These are phyloP conservation scores for Leucania comma DNA, from an alignment of 2,888 invertebrate species.

Conservation along the genomic window DNA sequence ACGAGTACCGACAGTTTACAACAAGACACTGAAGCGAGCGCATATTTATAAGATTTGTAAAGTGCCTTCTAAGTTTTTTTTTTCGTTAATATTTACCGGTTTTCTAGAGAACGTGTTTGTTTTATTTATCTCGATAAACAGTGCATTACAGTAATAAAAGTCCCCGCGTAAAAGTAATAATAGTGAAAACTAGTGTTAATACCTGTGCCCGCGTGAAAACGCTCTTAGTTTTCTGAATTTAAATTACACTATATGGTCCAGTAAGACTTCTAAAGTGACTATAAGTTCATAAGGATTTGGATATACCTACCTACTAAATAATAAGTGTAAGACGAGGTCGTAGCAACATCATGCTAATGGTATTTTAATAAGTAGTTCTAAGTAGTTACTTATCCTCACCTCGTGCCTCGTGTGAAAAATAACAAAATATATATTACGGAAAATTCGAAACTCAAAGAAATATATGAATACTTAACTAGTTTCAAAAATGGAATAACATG, in stretches of 20 bases:
- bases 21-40: constrained; percentile 73
- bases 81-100: constrained; percentile 33
- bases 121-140: constrained; percentile 26
- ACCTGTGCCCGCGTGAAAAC: neutral
- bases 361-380: neutral
- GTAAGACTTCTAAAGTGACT: neutral
- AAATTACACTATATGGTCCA: constrained; percentile 1
- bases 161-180: neutral
- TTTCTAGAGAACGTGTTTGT: constrained; percentile 34
- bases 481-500: neutral
- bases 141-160: constrained; percentile 45
- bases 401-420: neutral
- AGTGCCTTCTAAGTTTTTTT: constrained; percentile 43
- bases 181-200: neutral
- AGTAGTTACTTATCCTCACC: too few species aligned
- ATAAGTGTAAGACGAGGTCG: neutral
- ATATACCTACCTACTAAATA: neutral
- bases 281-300: neutral
- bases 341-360: constrained; percentile 11
- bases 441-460: too few species aligned
- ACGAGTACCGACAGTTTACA: constrained; percentile 67
- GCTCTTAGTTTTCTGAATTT: neutral
- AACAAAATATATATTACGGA: neutral
- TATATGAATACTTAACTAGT: neutral
- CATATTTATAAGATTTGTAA: constrained; percentile 51